Evolutionary conservation across 1,140 invertebrate genomes (phyloP).

Genomic region (Leptoteleia sp.): DNA sequence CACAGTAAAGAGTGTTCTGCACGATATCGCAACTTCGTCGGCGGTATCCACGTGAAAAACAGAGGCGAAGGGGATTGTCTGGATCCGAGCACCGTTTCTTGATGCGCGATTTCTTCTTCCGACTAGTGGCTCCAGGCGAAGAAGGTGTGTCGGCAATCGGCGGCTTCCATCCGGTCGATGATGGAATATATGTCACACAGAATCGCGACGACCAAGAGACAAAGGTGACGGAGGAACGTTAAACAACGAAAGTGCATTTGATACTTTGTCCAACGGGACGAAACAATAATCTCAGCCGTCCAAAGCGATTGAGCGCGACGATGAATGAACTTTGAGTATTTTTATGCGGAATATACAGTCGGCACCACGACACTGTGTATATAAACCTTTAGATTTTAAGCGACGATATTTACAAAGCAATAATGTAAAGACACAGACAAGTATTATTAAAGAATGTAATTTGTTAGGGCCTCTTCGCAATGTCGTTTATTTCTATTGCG

Average conservation of each 20-base stretch:
- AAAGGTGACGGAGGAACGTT: slow-evolving; percentile 5
- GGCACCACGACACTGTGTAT: slow-evolving; percentile 6
- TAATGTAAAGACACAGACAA: slow-evolving; percentile 20
- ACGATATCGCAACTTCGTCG: background rate
- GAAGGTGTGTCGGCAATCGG: too few species aligned
- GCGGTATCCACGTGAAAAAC: slow-evolving; percentile 10
- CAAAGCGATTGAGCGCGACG: slow-evolving; percentile 22
- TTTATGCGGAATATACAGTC: slow-evolving; percentile 4
- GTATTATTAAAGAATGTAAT: slow-evolving; percentile 20
- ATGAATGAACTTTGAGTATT: slow-evolving; percentile 35
- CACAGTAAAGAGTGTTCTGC: too few species aligned
- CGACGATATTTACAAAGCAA: slow-evolving; percentile 22
- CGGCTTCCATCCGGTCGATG: too few species aligned
- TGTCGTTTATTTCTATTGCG: background rate
- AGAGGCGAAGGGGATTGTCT: background rate
- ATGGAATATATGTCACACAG: too few species aligned
- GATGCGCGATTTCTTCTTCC: too few species aligned
- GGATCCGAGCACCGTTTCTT: background rate
- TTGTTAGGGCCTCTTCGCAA: slow-evolving; percentile 7
- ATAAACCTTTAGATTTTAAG: slow-evolving; percentile 25
- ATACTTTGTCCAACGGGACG: slow-evolving; percentile 27
- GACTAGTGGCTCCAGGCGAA: too few species aligned
- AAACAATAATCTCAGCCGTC: slow-evolving; percentile 53
- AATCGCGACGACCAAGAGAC: background rate
- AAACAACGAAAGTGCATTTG: slow-evolving; percentile 29